These are phyloP conservation scores for Propithecus perrieri DNA, from an alignment of 2,797 vertebrate genomes.

Conservation along the genomic window DNA sequence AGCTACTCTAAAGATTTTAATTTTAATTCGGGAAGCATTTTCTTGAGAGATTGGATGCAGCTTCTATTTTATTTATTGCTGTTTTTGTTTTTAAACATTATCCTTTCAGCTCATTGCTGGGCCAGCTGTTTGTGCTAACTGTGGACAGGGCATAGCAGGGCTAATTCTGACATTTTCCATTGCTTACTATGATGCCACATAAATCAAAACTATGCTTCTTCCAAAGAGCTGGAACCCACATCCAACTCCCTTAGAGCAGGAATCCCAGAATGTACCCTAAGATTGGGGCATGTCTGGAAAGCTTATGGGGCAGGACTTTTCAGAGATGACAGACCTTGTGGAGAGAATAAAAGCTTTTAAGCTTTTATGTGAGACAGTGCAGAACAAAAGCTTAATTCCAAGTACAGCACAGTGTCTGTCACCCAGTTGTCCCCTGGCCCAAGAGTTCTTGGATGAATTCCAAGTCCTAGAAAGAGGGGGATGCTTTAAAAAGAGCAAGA, in stretches of 20 bases:
- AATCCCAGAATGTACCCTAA: background rate
- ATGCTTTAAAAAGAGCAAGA: background rate
- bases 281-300: background rate
- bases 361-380: background rate
- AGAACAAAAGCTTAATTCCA: background rate
- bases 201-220: background rate
- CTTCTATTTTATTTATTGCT: background rate
- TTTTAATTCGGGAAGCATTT: slow-evolving; percentile 42
- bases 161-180: background rate
- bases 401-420: background rate
- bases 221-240: background rate
- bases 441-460: background rate
- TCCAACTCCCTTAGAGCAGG: background rate
- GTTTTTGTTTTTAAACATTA: background rate
- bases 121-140: background rate
- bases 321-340: background rate
- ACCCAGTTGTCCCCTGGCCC: background rate
- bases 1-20: slow-evolving; percentile 18
- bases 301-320: background rate
- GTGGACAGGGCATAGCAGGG: background rate
- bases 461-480: background rate
- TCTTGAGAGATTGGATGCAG: background rate
- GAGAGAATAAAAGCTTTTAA: background rate
- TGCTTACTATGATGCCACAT: background rate
- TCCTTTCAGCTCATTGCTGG: background rate